Base-by-base conservation (phyloP, 2,113 vertebrate species). In the Marmota monax region DNA sequence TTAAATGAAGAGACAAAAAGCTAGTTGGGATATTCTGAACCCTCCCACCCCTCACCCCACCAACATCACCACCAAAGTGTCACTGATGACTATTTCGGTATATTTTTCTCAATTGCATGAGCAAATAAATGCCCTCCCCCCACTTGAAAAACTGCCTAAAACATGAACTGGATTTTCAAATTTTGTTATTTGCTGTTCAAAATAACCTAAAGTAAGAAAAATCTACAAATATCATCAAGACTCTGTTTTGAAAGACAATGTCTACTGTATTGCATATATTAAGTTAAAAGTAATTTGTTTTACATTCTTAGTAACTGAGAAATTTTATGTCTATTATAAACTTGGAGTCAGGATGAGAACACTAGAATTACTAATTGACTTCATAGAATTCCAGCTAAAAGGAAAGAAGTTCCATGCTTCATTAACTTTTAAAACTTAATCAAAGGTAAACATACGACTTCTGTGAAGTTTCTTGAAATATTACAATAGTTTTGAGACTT, bases 271-370 rank as follows among this genome's bases (percentile, higher is more conserved):
- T 85, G 48, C 6, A 73, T 73, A 76, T 90, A 78, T 79, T 92
- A 88, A 74, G 27, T 72, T 67, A 92, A 92, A 74, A 78, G 3
- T 23, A 86, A 65, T 80, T 69, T 92, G 56, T 76, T 92, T 96
- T 95, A 45, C 23, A 93, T 42, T 90, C 95, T 94, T 82, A 72
- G 88, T 58, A 92, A 90, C 79, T 84, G 29, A 90, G 63, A 92
- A 88, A 70, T 42, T 88, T 92, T 90, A 58, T 8, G 58, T 84
- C 61, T 87, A 90, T 84, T 89, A 72, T n/a, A 78, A 95, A 80
- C 32, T 61, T 87, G 77, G 58, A 84, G 67, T 96, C 39, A 39
- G 20, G 11, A 77, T 82, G 27, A 76, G 32, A 53, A 94, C 92
- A 82, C 34, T 72, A 78, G 16, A 92, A 92, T 95, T 86, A 92